Conservation (phyloP, 2,113 vertebrate species). For the Neodon shergylaensis region DNA sequence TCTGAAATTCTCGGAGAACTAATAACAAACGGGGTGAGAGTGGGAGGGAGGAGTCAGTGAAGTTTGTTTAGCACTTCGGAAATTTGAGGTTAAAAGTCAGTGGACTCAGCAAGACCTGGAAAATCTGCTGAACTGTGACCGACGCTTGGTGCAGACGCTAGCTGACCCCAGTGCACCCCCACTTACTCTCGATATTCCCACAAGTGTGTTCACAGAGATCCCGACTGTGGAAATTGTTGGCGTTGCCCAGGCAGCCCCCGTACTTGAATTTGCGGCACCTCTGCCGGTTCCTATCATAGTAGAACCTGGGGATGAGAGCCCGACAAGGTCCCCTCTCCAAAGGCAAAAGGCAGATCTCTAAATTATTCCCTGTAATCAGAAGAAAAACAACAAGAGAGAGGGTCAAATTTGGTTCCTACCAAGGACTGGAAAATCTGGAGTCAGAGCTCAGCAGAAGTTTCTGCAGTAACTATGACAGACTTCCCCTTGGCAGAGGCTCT, state of each 20-base stretch:
- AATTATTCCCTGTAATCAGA: constrained; percentile 70
- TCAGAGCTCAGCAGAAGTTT: neutral
- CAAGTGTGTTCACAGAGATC: constrained; percentile 90
- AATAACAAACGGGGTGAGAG: neutral
- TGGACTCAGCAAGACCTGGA: neutral
- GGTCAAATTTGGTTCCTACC: neutral
- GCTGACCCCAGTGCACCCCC: rapidly evolving
- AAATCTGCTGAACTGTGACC: neutral
- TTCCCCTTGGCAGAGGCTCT: neutral
- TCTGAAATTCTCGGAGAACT: neutral
- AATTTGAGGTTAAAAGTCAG: neutral
- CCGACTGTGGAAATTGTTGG: constrained; percentile 90
- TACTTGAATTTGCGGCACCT: constrained; percentile 90
- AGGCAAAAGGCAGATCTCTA: constrained; percentile 89
- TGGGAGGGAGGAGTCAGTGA: neutral
- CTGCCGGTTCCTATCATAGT: constrained; percentile 91
- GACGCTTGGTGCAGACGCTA: rapidly evolving
- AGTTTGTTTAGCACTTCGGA: neutral
- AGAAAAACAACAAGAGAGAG: neutral
- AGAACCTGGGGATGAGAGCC: constrained; percentile 84
- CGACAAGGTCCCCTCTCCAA: constrained; percentile 88
- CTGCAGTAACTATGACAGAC: neutral
- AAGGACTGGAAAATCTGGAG: neutral
- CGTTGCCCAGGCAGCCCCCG: constrained; percentile 93
- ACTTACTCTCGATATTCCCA: constrained; percentile 92